phyloP scores from a whole-genome alignment of 1,140 invertebrate species.

The Babylonia areolata region DNA sequence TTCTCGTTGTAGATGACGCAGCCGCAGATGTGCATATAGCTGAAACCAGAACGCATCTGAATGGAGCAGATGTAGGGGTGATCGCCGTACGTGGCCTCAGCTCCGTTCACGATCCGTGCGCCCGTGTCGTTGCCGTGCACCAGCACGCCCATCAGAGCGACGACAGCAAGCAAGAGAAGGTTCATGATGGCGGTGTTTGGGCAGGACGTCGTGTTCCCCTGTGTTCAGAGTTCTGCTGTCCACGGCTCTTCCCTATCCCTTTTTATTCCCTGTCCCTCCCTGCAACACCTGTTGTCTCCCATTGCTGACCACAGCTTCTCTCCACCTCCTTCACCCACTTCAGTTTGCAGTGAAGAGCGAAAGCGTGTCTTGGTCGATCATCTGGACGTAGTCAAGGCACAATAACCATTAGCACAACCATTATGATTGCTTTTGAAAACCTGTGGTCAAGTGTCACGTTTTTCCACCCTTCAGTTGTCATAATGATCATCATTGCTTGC shows the following conservation, averaged over 20 bases:
- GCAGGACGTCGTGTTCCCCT: neutral
- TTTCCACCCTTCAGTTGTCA: too few species aligned
- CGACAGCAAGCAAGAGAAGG: neutral
- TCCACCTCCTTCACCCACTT: neutral
- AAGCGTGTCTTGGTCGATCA: neutral
- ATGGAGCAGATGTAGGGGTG: constrained; percentile 41
- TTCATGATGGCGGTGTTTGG: neutral
- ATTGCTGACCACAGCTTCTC: neutral
- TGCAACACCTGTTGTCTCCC: neutral
- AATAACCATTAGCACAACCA: too few species aligned
- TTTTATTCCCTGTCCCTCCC: neutral
- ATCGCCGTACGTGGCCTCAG: constrained; percentile 6
- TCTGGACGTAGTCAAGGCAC: too few species aligned
- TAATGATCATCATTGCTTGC: too few species aligned
- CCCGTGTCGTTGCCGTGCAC: neutral
- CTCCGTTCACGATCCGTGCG: constrained; percentile 26
- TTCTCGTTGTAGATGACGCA: constrained; percentile 16
- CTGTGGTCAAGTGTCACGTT: too few species aligned
- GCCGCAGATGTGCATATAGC: constrained; percentile 36
- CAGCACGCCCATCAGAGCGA: neutral
- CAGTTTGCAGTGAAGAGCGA: neutral
- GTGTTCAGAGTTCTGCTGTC: too few species aligned
- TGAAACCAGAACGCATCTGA: constrained; percentile 13
- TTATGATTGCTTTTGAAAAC: too few species aligned
- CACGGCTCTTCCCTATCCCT: neutral